A percentile compares a stretch with the other conserved stretches of the same genome.
Evolutionary conservation across 2,888 invertebrate genomes (phyloP).

Genomic region (Nomada lathburiana): DNA sequence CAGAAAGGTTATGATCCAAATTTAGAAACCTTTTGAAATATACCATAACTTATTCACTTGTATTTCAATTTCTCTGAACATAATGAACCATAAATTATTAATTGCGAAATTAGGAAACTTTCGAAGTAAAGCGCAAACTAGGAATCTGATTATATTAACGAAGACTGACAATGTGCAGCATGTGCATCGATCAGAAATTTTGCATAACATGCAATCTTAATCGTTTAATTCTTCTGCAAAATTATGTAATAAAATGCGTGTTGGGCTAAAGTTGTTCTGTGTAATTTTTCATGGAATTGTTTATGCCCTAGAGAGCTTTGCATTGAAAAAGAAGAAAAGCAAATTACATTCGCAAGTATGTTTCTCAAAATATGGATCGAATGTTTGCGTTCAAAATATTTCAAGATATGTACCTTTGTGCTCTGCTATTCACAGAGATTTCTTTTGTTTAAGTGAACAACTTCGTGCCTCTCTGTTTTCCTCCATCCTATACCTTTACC

Average conservation of each 20-base stretch:
- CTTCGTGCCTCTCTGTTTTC: neutral
- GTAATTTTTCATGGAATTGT: too few species aligned
- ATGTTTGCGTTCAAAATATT: neutral
- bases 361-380: conserved; percentile 4
- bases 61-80: neutral
- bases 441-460: conserved; percentile 20
- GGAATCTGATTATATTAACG: too few species aligned
- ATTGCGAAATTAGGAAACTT: neutral
- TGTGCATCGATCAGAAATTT: too few species aligned
- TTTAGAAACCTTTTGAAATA: neutral
- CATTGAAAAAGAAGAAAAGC: too few species aligned
- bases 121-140: too few species aligned
- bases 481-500: neutral
- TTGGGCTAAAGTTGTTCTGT: too few species aligned
- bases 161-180: too few species aligned
- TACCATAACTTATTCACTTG: neutral
- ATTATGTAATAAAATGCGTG: too few species aligned
- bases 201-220: too few species aligned
- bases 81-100: neutral
- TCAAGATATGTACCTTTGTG: neutral
- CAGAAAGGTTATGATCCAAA: neutral
- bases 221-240: too few species aligned
- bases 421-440: neutral
- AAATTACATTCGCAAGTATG: too few species aligned
- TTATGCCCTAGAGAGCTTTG: too few species aligned